Evolutionary conservation across 2,113 vertebrate species (phyloP).

Genomic region (Pholis gunnellus): DNA sequence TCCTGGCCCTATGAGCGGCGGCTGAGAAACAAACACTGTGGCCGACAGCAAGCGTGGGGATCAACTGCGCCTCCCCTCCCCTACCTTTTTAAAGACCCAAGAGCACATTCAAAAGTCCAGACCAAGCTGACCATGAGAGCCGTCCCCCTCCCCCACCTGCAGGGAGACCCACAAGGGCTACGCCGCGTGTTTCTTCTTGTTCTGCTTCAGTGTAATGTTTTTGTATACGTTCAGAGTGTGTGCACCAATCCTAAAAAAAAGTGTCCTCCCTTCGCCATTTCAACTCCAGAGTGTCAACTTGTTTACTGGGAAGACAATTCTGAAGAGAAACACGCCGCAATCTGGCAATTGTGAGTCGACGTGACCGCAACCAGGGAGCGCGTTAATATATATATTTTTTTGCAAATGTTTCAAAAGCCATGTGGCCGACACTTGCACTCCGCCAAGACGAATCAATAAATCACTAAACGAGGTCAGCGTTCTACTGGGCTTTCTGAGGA

Average conservation of each 20-base stretch:
- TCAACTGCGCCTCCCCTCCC: conserved; percentile 3
- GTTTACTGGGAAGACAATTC: conserved; percentile 67
- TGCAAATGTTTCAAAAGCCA: conserved; percentile 72
- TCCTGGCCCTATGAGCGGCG: conserved; percentile 92
- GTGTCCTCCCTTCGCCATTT: conserved; percentile 71
- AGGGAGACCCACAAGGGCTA: conserved; percentile 85
- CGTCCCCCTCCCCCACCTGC: conserved; percentile 30
- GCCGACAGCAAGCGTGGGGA: conserved; percentile 48
- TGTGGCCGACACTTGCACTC: conserved; percentile 77
- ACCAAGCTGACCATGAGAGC: conserved; percentile 75
- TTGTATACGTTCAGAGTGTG: conserved; percentile 50
- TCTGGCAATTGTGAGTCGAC: conserved; percentile 31
- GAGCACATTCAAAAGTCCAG: conserved; percentile 71
- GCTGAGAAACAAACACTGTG: conserved; percentile 70
- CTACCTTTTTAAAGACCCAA: conserved; percentile 45
- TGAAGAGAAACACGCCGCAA: conserved; percentile 50
- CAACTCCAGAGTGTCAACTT: conserved; percentile 66
- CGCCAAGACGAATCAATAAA: conserved; percentile 78
- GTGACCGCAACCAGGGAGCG: conserved; percentile 37
- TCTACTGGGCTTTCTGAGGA: conserved; percentile 47
- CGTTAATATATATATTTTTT: conserved; percentile 69
- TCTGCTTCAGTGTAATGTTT: conserved; percentile 64
- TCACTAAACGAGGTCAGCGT: conserved; percentile 65
- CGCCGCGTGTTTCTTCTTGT: conserved; percentile 70
- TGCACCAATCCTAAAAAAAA: conserved; percentile 42